A percentile compares a stretch with the other conserved stretches of the same genome.
phyloP scores from a whole-genome alignment of 2,113 vertebrate species.

The Onychorhynchus coronatus region DNA sequence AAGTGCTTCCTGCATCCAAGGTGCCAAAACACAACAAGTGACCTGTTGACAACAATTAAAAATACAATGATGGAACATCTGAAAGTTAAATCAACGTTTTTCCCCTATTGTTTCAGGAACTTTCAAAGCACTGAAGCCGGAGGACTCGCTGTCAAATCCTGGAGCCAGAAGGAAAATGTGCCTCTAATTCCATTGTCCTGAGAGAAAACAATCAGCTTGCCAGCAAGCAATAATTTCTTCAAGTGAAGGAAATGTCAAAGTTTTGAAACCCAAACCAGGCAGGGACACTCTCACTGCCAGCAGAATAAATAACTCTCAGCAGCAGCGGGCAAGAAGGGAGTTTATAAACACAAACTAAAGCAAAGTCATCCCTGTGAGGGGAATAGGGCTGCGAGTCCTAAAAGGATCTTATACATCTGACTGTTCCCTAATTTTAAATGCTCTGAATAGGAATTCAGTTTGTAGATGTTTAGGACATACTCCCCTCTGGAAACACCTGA shows the following conservation, averaged over 20 bases:
- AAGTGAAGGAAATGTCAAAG: background rate
- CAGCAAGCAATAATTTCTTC: slow-evolving; percentile 24
- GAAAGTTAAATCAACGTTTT: background rate
- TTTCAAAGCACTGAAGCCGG: background rate
- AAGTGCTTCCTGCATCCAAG: background rate
- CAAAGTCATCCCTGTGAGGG: background rate
- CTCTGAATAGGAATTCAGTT: background rate
- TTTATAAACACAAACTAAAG: background rate
- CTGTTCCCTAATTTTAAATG: background rate
- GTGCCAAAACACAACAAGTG: slow-evolving; percentile 27
- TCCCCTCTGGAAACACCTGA: background rate
- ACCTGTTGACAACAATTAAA: background rate
- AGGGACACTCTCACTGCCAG: background rate
- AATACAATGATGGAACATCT: slow-evolving; percentile 21
- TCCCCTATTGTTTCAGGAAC: background rate
- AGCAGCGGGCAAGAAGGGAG: slow-evolving; percentile 20
- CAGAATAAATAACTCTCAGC: background rate
- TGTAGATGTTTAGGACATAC: background rate
- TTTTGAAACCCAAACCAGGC: background rate
- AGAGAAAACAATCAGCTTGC: background rate
- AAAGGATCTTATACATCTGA: background rate
- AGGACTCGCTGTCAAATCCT: slow-evolving; percentile 1
- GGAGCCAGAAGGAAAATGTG: slow-evolving; percentile 29
- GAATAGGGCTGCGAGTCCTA: background rate
- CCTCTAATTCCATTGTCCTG: background rate